Conservation (phyloP, 2,113 vertebrate genomes). For the Laterallus jamaicensis region DNA sequence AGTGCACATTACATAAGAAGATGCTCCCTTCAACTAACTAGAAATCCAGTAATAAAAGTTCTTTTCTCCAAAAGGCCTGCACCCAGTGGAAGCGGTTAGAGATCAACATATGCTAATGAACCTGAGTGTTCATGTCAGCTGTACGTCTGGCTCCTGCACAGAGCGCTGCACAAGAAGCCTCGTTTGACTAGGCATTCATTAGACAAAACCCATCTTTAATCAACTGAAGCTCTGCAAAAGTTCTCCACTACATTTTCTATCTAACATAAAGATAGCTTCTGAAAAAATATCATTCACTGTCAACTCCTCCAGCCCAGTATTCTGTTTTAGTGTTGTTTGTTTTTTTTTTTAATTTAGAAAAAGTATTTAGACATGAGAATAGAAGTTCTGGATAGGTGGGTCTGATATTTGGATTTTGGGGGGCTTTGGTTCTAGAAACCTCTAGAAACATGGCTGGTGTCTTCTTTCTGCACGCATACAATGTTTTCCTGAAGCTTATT, state of each 20-base stretch:
- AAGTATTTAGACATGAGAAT: neutral
- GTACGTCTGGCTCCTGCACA: neutral
- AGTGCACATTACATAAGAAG: neutral
- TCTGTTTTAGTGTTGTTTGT: too few relatives aligned
- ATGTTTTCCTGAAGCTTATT: neutral
- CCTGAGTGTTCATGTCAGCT: neutral
- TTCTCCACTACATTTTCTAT: neutral
- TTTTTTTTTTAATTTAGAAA: neutral
- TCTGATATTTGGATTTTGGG: neutral
- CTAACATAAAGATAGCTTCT: neutral
- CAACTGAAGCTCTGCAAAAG: neutral
- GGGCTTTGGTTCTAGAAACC: neutral
- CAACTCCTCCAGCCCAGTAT: accelerated
- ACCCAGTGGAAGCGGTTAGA: neutral
- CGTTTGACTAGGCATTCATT: neutral
- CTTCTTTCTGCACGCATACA: neutral
- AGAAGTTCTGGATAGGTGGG: neutral
- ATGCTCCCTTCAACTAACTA: neutral
- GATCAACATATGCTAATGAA: neutral
- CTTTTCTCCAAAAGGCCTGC: neutral
- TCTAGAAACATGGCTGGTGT: neutral
- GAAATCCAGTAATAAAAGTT: neutral
- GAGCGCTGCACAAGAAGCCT: neutral
- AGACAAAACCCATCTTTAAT: neutral
- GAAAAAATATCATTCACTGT: neutral